Evolutionary conservation across 2,888 invertebrate genomes (phyloP).

Genomic region (Cotesia congregata): DNA sequence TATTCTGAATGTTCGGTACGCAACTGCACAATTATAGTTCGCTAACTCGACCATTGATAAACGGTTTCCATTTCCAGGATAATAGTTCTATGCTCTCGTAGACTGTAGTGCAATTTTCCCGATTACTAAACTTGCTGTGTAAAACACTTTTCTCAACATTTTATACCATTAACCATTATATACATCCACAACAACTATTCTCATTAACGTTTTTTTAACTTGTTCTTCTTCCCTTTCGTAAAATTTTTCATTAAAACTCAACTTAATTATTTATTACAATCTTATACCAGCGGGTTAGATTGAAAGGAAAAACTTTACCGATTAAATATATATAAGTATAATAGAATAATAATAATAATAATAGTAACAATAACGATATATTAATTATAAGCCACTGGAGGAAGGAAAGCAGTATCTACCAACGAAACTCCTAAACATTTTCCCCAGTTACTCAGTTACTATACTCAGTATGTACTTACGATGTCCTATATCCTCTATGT

Average conservation of each 20-base stretch:
- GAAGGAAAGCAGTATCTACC: not conserved
- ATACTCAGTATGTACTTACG: no score
- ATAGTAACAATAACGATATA: not conserved
- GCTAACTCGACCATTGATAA: slow-evolving; percentile 30
- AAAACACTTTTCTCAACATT: slow-evolving; percentile 13
- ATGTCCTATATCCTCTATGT: no score
- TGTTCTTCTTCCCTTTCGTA: not conserved
- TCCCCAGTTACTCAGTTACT: not conserved
- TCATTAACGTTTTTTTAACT: slow-evolving; percentile 6
- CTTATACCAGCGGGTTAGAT: not conserved
- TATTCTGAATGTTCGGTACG: slow-evolving; percentile 7
- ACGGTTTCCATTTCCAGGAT: slow-evolving; percentile 25
- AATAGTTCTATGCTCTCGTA: slow-evolving; percentile 11
- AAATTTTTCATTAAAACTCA: not conserved
- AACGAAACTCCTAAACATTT: not conserved
- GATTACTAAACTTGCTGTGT: slow-evolving; percentile 25
- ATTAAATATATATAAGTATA: slow-evolving; percentile 10
- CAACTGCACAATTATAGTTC: slow-evolving; percentile 32
- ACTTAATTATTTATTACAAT: not conserved
- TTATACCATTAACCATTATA: slow-evolving; percentile 17
- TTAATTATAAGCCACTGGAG: not conserved
- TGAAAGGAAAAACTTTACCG: not conserved
- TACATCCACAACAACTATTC: slow-evolving; percentile 21
- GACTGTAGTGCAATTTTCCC: slow-evolving; percentile 15
- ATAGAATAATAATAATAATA: not conserved